Conservation (phyloP, 2,797 vertebrate genomes). For the Pangasius krempfi region DNA sequence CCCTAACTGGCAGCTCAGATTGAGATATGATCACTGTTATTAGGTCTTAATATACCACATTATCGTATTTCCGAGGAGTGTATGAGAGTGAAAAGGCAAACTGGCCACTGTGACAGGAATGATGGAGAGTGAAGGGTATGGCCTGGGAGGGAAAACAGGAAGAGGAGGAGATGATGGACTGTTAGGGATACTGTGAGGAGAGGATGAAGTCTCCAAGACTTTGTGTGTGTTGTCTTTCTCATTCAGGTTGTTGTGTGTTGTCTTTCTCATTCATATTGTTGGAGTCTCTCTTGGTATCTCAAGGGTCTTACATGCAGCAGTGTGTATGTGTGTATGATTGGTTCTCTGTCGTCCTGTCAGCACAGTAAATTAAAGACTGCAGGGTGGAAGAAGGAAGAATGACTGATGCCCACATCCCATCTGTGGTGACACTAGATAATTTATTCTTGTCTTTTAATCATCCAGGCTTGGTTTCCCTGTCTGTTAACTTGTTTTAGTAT, state of each 20-base stretch:
- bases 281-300: neutral
- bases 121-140: constrained; percentile 10
- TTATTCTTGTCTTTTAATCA: neutral
- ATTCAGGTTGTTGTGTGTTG: neutral
- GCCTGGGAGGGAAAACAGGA: neutral
- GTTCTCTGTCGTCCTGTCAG: neutral
- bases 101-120: neutral
- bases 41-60: neutral
- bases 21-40: constrained; percentile 20
- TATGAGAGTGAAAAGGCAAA: neutral
- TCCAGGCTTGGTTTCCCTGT: neutral
- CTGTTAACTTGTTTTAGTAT: neutral
- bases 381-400: neutral
- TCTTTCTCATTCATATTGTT: neutral
- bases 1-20: constrained; percentile 21
- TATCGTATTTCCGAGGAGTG: neutral
- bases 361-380: constrained; percentile 1
- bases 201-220: neutral
- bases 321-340: neutral
- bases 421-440: neutral
- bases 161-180: neutral
- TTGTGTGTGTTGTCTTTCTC: neutral
- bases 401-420: neutral
- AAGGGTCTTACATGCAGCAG: neutral
- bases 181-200: neutral